Evolutionary conservation across 1,140 invertebrate genomes (phyloP).

Genomic region (Capitella teleta): DNA sequence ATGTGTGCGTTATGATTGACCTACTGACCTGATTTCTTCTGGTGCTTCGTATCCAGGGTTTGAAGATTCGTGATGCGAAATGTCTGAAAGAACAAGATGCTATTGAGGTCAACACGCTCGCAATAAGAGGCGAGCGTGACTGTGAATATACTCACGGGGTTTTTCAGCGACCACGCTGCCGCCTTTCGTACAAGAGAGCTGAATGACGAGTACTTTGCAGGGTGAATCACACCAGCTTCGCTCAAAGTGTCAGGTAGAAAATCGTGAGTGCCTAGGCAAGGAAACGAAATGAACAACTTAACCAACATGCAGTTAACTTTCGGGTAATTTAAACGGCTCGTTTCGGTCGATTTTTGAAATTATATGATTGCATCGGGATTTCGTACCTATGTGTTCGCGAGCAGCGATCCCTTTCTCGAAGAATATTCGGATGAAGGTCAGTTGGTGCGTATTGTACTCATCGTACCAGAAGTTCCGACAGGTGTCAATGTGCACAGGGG

Average conservation of each 20-base stretch:
- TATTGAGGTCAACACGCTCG: no score
- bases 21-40: neutral
- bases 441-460: conserved; percentile 7
- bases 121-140: no score
- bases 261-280: neutral
- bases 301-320: no score
- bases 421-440: conserved; percentile 4
- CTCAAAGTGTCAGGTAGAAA: conserved; percentile 3
- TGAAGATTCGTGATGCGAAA: conserved; percentile 1
- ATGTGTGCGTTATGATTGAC: neutral
- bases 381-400: no score
- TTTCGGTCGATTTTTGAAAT: no score
- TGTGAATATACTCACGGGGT: no score
- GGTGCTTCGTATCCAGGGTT: neutral
- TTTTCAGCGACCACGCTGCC: neutral
- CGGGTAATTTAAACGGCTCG: no score
- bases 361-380: no score
- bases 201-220: conserved; percentile 2
- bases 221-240: conserved; percentile 4
- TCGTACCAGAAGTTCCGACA: neutral
- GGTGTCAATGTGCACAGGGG: neutral
- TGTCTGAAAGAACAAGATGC: neutral
- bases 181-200: neutral
- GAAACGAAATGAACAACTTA: neutral
- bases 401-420: conserved; percentile 1